Conservation (phyloP, 2,113 vertebrate genomes). For the Anolis sagrei region DNA sequence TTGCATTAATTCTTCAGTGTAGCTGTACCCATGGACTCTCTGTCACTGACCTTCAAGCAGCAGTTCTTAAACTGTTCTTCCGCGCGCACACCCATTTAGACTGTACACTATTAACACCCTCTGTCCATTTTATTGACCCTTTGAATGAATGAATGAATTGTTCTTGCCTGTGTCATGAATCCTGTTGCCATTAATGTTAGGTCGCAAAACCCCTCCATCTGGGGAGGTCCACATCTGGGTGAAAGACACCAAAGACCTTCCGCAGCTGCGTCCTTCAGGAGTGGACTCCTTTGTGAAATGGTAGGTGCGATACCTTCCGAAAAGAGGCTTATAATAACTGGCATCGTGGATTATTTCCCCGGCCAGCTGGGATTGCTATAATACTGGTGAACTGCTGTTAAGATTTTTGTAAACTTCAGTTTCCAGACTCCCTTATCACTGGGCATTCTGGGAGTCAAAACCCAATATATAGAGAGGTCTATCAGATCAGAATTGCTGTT, state of each 20-base stretch:
- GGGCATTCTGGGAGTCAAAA: not conserved
- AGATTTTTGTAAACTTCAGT: not conserved
- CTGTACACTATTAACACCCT: not conserved
- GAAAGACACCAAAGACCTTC: slow-evolving; percentile 74
- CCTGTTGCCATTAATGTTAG: slow-evolving; percentile 41
- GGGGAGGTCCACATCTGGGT: slow-evolving; percentile 79
- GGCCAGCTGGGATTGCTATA: not conserved
- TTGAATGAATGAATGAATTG: not conserved
- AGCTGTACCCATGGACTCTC: too few relatives aligned
- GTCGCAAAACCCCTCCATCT: slow-evolving; percentile 69
- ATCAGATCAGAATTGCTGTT: not conserved
- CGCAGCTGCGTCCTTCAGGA: slow-evolving; percentile 73
- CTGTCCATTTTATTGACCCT: not conserved
- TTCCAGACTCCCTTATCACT: not conserved
- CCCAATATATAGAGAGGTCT: not conserved
- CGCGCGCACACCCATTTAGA: not conserved
- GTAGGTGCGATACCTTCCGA: slow-evolving; percentile 45
- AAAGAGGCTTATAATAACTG: not conserved
- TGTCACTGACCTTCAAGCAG: too few relatives aligned
- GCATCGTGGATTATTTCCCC: not conserved
- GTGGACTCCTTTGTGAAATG: slow-evolving; percentile 79
- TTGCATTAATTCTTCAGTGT: too few relatives aligned
- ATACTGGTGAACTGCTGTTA: not conserved
- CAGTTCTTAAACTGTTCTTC: too few relatives aligned
- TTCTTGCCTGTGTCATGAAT: not conserved